Evolutionary conservation across 2,797 vertebrate genomes (phyloP).

Genomic region (Sebastes minor): DNA sequence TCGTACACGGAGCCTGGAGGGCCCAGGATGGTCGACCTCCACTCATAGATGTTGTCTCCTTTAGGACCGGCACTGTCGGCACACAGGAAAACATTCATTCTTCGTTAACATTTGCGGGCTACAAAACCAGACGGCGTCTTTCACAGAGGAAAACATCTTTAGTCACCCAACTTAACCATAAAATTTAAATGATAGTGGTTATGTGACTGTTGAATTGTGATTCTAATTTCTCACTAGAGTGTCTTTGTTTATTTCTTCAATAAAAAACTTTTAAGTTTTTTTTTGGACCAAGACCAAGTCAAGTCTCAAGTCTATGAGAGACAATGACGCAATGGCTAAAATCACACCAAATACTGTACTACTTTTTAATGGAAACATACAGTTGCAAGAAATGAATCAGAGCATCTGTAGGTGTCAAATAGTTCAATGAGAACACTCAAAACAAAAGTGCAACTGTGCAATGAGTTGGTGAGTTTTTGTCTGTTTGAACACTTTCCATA

Average conservation of each 20-base stretch:
- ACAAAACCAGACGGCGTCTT: no score
- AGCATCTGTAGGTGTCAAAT: not conserved
- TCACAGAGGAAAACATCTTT: no score
- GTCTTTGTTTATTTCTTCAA: not conserved
- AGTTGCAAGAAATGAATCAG: not conserved
- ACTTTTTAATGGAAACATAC: not conserved
- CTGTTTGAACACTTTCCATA: no score
- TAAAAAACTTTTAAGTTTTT: not conserved
- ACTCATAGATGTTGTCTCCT: conserved; percentile 97
- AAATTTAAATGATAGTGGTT: not conserved
- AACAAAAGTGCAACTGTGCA: not conserved
- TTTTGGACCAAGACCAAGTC: not conserved
- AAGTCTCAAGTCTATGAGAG: not conserved
- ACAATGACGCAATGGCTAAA: not conserved
- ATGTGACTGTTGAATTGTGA: not conserved
- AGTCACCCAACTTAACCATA: no score
- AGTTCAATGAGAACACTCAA: not conserved
- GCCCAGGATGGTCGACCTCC: conserved; percentile 95
- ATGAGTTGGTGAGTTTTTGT: not conserved
- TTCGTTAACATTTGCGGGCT: not conserved
- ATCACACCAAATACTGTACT: not conserved
- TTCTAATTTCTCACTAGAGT: not conserved
- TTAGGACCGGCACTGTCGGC: conserved; percentile 90
- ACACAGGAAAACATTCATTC: not conserved
- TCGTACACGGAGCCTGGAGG: conserved; percentile 96